phyloP scores from a whole-genome alignment of 2,797 vertebrate species.

The Lagodon rhomboides region DNA sequence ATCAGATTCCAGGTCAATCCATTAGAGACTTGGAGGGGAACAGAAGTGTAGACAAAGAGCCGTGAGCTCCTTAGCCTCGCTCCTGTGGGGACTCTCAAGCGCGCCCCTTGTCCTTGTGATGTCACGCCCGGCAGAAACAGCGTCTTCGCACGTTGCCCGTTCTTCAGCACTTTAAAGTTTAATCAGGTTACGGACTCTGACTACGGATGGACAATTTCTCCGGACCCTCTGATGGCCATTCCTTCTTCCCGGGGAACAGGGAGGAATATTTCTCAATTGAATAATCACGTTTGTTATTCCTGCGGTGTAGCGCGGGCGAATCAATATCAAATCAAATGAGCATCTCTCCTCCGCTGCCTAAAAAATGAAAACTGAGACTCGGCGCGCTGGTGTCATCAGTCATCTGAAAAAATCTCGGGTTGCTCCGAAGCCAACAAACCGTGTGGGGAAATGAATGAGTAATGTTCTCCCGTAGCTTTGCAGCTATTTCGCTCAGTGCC shows the following conservation, averaged over 20 bases:
- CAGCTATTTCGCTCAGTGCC: slow-evolving; percentile 69
- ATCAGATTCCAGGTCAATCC: slow-evolving; percentile 56
- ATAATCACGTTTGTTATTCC: slow-evolving; percentile 70
- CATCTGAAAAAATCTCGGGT: slow-evolving; percentile 67
- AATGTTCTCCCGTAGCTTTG: slow-evolving; percentile 54
- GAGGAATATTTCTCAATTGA: slow-evolving; percentile 60
- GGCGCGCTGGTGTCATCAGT: slow-evolving; percentile 63
- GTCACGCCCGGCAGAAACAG: slow-evolving; percentile 48
- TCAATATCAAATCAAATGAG: slow-evolving; percentile 77
- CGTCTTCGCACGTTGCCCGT: slow-evolving; percentile 44
- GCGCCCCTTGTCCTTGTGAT: slow-evolving; percentile 57
- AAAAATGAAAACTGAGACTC: slow-evolving; percentile 39
- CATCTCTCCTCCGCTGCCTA: slow-evolving; percentile 48
- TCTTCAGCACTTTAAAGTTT: slow-evolving; percentile 60
- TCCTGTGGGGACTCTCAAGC: slow-evolving; percentile 46
- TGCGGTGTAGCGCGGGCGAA: slow-evolving; percentile 50
- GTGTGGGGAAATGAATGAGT: slow-evolving; percentile 72
- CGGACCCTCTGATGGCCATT: slow-evolving; percentile 44
- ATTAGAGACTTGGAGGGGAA: slow-evolving; percentile 47
- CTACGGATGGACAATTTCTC: slow-evolving; percentile 43
- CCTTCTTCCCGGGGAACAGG: slow-evolving; percentile 39
- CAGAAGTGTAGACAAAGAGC: slow-evolving; percentile 59
- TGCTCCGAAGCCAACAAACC: slow-evolving; percentile 62
- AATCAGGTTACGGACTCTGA: slow-evolving; percentile 54
- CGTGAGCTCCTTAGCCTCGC: slow-evolving; percentile 36